phyloP scores from a whole-genome alignment of 2,113 vertebrate genomes.

The Odontophorus gujanensis region DNA sequence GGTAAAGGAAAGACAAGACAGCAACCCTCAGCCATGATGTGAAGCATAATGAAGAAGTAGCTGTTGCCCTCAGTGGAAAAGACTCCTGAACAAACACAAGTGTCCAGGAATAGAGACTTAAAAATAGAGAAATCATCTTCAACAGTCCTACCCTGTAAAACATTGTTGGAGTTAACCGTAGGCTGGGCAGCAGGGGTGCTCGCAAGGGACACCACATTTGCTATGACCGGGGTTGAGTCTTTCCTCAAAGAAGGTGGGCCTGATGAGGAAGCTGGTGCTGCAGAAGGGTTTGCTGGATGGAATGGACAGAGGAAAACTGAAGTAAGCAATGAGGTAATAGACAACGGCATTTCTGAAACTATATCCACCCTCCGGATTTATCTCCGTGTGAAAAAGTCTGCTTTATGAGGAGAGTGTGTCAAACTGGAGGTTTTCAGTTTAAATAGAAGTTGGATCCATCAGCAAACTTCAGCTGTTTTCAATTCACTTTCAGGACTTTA shows the following conservation, averaged over 20 bases:
- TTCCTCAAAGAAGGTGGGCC: conserved; percentile 81
- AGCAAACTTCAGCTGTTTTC: background rate
- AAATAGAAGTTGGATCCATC: background rate
- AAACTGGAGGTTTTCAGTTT: background rate
- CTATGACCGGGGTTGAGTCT: conserved; percentile 93
- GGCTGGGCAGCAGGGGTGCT: conserved; percentile 83
- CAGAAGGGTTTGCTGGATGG: conserved; percentile 78
- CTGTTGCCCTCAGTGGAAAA: background rate
- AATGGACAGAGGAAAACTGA: conserved; percentile 52
- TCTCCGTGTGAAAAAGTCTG: background rate
- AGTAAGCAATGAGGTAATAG: background rate
- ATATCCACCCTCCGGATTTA: background rate
- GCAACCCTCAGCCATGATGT: background rate
- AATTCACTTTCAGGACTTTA: background rate
- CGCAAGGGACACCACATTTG: conserved; percentile 93
- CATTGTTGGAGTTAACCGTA: conserved; percentile 80
- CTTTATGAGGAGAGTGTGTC: background rate
- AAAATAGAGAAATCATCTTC: background rate
- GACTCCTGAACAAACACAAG: background rate
- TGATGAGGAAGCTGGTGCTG: conserved; percentile 76
- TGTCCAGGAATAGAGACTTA: background rate
- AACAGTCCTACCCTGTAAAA: conserved; percentile 84
- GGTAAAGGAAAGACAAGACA: background rate
- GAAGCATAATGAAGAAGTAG: conserved; percentile 5
- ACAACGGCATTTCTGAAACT: conserved; percentile 15